Base-by-base conservation (phyloP, 2,113 vertebrate species). In the Lota lota region DNA sequence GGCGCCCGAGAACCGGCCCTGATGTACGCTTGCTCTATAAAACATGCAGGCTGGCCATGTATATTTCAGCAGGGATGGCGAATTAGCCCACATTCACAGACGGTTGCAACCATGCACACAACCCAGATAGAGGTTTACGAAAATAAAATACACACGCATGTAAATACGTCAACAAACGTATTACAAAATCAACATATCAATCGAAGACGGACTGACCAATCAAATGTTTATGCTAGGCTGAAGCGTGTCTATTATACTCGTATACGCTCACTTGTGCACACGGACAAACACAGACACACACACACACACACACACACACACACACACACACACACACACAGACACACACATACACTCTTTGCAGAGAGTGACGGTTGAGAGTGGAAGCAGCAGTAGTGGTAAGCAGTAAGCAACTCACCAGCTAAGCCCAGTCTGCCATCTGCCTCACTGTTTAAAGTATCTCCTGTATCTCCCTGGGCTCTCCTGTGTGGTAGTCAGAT, bases 61-160 rank as follows among this genome's bases (percentile, higher is more conserved):
- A 88, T 90, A 84, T 89, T 90, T 87, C 82, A 90, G 73, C 67
- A 66, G 78, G 70, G 58, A 64, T 63, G 0, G 59, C 64, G 78
- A 83, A 74, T 86, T 87, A 87, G 70, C 80, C 85, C 73, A 87
- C 81, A 89, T 90, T 84, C 82, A 76, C 66, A 85, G 85, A 84
- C 85, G 71, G 69, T 75, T 76, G 61, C 53, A 5, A 79, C 58
- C 72, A 74, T 65, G 80, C 81, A 86, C 74, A 68, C 58, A 74
- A 75, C 68, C 80, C 81, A 86, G 78, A 68, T 67, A 19, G 67
- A 72, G 73, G 40, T 62, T 68, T 58, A 28, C 47, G 73, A 16
- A 33, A 78, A 47, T 47, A 61, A 67, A 72, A 10, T 63, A 57
- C 58, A 61, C 63, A 66, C 11, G 57, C 64, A 28, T 36, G 73